Base-by-base conservation (phyloP, 2,797 vertebrate species). In the Jordanella pulchra region DNA sequence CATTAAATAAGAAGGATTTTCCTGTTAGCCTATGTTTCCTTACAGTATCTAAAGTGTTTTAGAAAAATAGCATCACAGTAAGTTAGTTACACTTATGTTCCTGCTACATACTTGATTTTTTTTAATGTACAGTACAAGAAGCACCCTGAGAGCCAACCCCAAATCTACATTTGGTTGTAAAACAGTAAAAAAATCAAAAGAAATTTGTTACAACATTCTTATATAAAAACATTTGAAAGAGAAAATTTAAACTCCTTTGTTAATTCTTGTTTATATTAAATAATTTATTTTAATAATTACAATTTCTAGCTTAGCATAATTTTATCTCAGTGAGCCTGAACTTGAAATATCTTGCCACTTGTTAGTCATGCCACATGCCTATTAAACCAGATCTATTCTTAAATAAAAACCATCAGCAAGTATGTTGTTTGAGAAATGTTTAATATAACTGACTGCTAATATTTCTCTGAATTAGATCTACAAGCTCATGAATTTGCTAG, bases 1-100 rank as follows among this genome's bases (percentile, higher is more conserved):
- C 32, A 72, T 68, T 66, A 79, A 86, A 72, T 44, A 69, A 88
- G 78, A 88, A 77, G 69, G 77, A 48, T 54, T 28, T 30, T n/a
- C 39, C 72, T 42, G 47, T 47, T 35, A 64, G n/a, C 17, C n/a
- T 68, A 42, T 69, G 51, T 74, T 75, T 69, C 42, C 75, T 53
- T 73, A 28, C 71, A 66, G 61, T 65, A 50, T 73, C 25, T 15
- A 1, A 45, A 65, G 30, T 67, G 55, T 42, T 67, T 61, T 76
- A 35, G 45, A 70, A 53, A 64, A 85, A 63, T 39, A 72, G 17
- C 32, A 72, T 77, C 60, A 47, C 32, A 64, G 61, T 71, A 47
- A 55, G 73, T 11, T 68, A 28, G 47, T 50, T 53, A 11, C 11
- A 61, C 12, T 23, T n/a, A 23, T 23, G 21, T 10, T 39, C 0